phyloP scores from a whole-genome alignment of 2,888 invertebrate species.

The Noctua janthe region DNA sequence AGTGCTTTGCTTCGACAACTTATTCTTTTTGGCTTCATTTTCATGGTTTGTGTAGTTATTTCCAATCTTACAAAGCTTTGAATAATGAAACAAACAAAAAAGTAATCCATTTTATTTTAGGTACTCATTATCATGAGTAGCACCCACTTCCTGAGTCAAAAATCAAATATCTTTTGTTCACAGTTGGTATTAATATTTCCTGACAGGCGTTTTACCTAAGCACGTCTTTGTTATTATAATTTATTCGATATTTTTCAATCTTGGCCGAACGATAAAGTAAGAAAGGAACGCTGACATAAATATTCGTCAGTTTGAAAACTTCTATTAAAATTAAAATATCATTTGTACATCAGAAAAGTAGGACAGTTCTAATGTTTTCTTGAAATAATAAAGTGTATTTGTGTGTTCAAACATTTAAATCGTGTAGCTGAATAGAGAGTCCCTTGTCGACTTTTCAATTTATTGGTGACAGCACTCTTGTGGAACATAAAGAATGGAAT shows the following conservation, averaged over 20 bases:
- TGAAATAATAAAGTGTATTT: conserved; percentile 70
- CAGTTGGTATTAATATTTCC: conserved; percentile 45
- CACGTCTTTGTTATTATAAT: conserved; percentile 38
- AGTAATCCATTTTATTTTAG: conserved; percentile 11
- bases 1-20: neutral
- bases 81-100: neutral
- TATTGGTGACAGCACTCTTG: conserved; percentile 75
- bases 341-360: conserved; percentile 14
- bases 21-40: neutral
- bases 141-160: conserved; percentile 31
- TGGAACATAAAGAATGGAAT: conserved; percentile 75
- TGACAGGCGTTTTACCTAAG: conserved; percentile 33
- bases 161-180: conserved; percentile 49
- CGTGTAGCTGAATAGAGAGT: conserved; percentile 51
- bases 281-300: conserved; percentile 24
- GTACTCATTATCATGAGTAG: conserved; percentile 24
- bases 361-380: conserved; percentile 53
- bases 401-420: conserved; percentile 68
- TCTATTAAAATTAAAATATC: conserved; percentile 34
- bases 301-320: conserved; percentile 31
- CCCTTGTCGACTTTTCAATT: conserved; percentile 74
- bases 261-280: conserved; percentile 27
- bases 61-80: neutral
- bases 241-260: conserved; percentile 54
- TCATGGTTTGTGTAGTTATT: neutral